Conservation (phyloP, 2,113 vertebrate genomes). For the Daubentonia madagascariensis region DNA sequence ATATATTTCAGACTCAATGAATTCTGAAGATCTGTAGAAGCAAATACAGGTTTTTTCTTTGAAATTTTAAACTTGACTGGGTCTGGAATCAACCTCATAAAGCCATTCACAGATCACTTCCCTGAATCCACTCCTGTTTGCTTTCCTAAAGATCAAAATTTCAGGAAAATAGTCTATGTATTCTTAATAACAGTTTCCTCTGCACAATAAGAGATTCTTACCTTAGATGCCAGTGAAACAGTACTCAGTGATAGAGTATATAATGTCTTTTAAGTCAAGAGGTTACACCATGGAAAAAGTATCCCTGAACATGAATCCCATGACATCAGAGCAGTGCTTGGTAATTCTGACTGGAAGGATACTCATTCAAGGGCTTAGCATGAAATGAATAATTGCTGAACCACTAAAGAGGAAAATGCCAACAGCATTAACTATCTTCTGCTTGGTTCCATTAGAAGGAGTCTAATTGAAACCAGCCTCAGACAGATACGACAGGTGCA, state of each 20-base stretch:
- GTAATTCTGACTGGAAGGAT: neutral
- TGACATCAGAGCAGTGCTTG: neutral
- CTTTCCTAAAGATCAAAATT: conserved; percentile 27
- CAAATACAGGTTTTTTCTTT: conserved; percentile 20
- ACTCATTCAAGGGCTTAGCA: conserved; percentile 9
- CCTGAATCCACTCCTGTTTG: neutral
- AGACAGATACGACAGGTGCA: neutral
- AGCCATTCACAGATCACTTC: neutral
- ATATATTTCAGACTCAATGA: neutral
- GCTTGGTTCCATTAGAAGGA: neutral
- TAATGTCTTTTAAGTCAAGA: conserved; percentile 13
- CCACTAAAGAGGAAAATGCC: neutral
- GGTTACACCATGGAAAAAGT: neutral
- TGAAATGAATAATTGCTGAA: conserved; percentile 60
- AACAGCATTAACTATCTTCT: neutral
- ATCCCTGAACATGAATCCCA: conserved; percentile 41
- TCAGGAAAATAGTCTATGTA: neutral
- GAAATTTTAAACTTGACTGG: conserved; percentile 25
- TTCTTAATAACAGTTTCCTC: neutral
- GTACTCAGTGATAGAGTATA: neutral
- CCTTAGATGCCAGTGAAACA: conserved; percentile 13
- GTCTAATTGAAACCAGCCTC: conserved; percentile 40
- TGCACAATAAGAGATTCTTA: neutral
- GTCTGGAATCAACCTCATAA: neutral
- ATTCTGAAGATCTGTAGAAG: conserved; percentile 14